Conservation (phyloP, 2,113 vertebrate species). For the Glaucomys volans region DNA sequence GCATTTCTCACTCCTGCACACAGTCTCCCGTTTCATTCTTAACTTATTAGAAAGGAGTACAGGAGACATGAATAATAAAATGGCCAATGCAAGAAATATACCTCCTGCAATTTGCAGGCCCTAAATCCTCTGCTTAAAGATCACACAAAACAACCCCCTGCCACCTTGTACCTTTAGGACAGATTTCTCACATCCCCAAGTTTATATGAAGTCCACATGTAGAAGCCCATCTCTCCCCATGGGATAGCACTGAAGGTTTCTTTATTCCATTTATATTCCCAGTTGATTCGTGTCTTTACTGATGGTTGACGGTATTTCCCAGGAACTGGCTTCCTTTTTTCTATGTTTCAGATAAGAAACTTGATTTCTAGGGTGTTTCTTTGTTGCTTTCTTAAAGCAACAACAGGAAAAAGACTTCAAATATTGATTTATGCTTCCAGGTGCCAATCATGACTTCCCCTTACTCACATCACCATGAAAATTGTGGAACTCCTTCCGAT, state of each 20-base stretch:
- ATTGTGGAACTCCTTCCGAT: neutral
- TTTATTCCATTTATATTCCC: neutral
- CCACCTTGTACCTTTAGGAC: neutral
- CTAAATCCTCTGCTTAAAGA: neutral
- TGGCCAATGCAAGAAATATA: neutral
- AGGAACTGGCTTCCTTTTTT: neutral
- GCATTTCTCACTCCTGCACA: slow-evolving; percentile 49
- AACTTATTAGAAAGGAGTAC: slow-evolving; percentile 71
- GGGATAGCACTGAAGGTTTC: neutral
- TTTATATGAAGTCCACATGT: neutral
- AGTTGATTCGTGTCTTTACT: neutral
- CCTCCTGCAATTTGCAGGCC: neutral
- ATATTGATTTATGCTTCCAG: neutral
- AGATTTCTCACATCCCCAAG: neutral
- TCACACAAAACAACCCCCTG: neutral
- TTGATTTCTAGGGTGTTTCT: neutral
- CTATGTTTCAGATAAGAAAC: neutral
- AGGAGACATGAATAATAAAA: slow-evolving; percentile 67
- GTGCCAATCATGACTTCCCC: neutral
- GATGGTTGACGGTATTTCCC: neutral
- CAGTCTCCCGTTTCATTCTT: slow-evolving; percentile 67
- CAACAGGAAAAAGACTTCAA: neutral
- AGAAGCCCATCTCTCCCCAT: neutral
- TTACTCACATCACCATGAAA: neutral
- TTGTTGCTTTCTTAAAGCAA: neutral